Evolutionary conservation across 2,113 vertebrate genomes (phyloP).

Genomic region (Corydoras maculifer): DNA sequence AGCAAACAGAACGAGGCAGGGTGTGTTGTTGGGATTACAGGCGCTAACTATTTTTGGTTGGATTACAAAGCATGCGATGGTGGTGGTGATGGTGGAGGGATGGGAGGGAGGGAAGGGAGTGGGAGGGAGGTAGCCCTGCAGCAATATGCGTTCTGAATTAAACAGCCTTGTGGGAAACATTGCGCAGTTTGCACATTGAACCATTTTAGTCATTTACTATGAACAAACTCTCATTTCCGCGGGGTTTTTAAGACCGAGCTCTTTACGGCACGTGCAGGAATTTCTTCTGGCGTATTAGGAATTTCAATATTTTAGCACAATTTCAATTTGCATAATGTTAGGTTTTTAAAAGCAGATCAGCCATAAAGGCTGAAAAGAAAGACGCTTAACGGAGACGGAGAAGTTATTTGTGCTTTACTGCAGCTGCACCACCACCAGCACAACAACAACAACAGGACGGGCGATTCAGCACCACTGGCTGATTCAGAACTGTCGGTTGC

Average conservation of each 20-base stretch:
- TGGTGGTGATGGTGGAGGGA: too few species aligned
- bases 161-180: background rate
- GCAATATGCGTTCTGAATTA: background rate
- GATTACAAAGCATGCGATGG: background rate
- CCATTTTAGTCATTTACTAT: background rate
- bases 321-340: background rate
- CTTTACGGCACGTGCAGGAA: background rate
- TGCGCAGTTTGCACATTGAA: background rate
- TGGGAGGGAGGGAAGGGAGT: too few species aligned
- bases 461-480: too few species aligned
- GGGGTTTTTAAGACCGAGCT: background rate
- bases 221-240: background rate
- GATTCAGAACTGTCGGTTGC: too few species aligned
- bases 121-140: background rate
- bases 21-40: constrained; percentile 2
- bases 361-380: too few species aligned
- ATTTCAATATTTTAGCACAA: background rate
- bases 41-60: background rate
- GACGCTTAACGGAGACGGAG: too few species aligned
- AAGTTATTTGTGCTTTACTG: too few species aligned
- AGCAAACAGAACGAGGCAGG: background rate
- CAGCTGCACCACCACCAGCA: too few species aligned
- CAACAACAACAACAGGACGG: too few species aligned
- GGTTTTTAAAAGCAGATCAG: too few species aligned
- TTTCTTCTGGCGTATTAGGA: background rate